Evolutionary conservation across 1,140 invertebrate species (phyloP).

Genomic region (Cyclina sinensis): DNA sequence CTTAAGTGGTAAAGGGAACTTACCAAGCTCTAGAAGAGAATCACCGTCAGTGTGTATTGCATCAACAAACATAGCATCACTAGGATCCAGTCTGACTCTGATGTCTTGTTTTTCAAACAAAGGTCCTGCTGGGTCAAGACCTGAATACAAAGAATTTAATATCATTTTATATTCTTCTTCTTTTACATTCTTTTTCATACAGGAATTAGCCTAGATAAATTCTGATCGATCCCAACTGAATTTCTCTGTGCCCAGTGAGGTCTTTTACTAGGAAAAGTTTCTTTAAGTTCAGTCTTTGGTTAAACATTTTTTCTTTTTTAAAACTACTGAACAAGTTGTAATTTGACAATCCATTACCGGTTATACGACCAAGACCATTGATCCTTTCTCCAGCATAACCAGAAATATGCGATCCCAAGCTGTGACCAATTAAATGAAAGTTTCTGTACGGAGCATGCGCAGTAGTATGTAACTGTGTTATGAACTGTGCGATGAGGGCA

Average conservation of each 20-base stretch:
- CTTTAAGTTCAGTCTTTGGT: no score
- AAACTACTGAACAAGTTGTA: no score
- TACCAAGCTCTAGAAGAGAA: slow-evolving; percentile 83
- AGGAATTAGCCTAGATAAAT: no score
- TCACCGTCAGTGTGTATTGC: slow-evolving; percentile 97
- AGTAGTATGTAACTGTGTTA: slow-evolving; percentile 80
- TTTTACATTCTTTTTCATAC: no score
- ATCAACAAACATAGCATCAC: slow-evolving; percentile 96
- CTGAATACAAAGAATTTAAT: slow-evolving; percentile 84
- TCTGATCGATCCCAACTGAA: no score
- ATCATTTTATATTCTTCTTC: no score
- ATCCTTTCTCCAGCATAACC: slow-evolving; percentile 79
- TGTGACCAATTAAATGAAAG: slow-evolving; percentile 84
- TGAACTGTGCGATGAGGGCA: slow-evolving; percentile 94
- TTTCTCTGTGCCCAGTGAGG: no score
- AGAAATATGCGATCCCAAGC: slow-evolving; percentile 82
- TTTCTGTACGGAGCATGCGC: slow-evolving; percentile 40
- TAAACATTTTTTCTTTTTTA: no score
- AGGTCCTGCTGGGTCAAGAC: slow-evolving; percentile 91
- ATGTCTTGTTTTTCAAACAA: slow-evolving; percentile 88
- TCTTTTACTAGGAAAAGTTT: no score
- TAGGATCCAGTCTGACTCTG: slow-evolving; percentile 85
- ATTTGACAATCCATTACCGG: no score
- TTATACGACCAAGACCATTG: slow-evolving; percentile 90
- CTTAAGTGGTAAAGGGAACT: background rate